phyloP scores from a whole-genome alignment of 2,888 invertebrate genomes.

The Ferdinandea cuprea region DNA sequence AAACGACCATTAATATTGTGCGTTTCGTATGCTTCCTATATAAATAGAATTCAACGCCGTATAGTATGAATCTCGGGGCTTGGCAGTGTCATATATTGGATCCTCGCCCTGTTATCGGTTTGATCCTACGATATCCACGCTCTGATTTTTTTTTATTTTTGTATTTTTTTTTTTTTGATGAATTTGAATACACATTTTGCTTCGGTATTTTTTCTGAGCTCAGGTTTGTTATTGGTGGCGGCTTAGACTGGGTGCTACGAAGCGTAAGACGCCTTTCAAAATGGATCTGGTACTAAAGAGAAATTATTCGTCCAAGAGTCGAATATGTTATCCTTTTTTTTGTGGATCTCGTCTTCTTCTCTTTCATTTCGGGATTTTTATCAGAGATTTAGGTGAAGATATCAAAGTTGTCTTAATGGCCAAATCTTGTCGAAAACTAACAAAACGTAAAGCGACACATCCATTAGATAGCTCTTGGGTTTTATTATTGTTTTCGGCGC shows the following conservation, averaged over 20 bases:
- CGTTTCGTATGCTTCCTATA: conserved; percentile 54
- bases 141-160: conserved; percentile 13
- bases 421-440: conserved; percentile 88
- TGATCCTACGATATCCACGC: conserved; percentile 52
- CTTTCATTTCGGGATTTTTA: conserved; percentile 67
- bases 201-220: conserved; percentile 51
- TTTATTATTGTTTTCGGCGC: conserved; percentile 74
- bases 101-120: conserved; percentile 60
- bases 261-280: conserved; percentile 72
- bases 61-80: conserved; percentile 45
- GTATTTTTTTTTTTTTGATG: not conserved
- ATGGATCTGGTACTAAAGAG: conserved; percentile 67
- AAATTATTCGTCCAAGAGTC: conserved; percentile 68
- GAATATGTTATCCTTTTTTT: conserved; percentile 22
- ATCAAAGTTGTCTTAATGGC: conserved; percentile 87
- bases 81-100: conserved; percentile 57
- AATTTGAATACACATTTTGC: conserved; percentile 38
- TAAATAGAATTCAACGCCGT: conserved; percentile 65
- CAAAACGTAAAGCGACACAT: conserved; percentile 88
- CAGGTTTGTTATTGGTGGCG: conserved; percentile 60
- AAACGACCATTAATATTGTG: conserved; percentile 61
- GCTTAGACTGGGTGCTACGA: conserved; percentile 59
- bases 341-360: conserved; percentile 27
- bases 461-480: conserved; percentile 84
- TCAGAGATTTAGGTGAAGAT: conserved; percentile 76